phyloP scores from a whole-genome alignment of 2,113 vertebrate genomes.

The Pseudopipra pipra region DNA sequence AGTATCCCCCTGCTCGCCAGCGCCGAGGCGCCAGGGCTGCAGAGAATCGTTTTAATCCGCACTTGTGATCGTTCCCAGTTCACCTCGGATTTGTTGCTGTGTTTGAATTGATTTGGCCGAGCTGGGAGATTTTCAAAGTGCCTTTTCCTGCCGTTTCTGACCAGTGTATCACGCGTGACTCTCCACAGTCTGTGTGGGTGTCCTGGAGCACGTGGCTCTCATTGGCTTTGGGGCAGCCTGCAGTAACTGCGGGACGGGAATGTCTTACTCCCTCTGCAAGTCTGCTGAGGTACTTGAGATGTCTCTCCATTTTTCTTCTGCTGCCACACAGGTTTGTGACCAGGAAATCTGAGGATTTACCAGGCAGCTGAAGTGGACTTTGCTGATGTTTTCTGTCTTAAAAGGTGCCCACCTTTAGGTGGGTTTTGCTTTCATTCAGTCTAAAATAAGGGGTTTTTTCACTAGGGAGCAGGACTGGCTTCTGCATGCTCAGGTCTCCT shows the following conservation, averaged over 20 bases:
- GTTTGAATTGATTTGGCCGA: neutral
- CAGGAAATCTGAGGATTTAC: neutral
- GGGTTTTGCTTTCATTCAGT: fast-evolving
- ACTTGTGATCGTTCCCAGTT: neutral
- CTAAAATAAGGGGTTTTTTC: neutral
- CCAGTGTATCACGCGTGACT: fast-evolving
- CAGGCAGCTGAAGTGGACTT: neutral
- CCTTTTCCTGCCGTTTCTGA: neutral
- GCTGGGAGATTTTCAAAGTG: neutral
- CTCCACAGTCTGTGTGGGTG: fast-evolving
- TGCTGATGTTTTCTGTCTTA: neutral
- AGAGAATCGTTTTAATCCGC: fast-evolving
- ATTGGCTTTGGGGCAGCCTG: fast-evolving
- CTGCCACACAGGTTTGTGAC: neutral
- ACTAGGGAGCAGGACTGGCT: neutral
- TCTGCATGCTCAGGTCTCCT: neutral
- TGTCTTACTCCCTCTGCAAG: neutral
- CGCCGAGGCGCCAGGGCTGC: neutral
- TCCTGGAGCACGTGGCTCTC: fast-evolving
- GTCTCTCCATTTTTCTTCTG: neutral
- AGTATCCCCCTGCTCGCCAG: conserved; percentile 7
- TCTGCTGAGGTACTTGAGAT: neutral
- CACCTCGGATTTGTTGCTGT: neutral
- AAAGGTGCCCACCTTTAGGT: neutral
- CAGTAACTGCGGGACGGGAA: neutral